Conservation (phyloP, 2,797 vertebrate species). For the Enteromius argenteus region DNA sequence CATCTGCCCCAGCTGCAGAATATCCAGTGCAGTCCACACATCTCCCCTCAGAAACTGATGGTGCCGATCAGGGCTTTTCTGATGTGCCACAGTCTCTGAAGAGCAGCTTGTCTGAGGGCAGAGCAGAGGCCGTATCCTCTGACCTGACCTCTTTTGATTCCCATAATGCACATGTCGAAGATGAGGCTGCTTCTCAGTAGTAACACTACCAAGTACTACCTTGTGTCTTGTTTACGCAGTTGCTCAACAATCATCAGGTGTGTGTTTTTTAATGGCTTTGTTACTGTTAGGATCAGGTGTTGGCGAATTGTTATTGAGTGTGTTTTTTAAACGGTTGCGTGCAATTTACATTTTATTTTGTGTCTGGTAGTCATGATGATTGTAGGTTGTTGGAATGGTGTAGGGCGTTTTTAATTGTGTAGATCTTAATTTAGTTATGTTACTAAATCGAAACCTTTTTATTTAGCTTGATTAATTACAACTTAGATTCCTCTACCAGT, state of each 20-base stretch:
- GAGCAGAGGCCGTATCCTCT: constrained; percentile 19
- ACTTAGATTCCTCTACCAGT: neutral
- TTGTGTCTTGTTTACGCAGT: constrained; percentile 37
- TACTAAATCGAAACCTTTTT: neutral
- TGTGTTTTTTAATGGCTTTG: constrained; percentile 15
- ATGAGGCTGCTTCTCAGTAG: constrained; percentile 39
- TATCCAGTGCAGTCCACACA: neutral
- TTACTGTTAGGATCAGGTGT: constrained; percentile 15
- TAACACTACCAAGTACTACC: neutral
- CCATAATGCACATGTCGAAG: constrained; percentile 31
- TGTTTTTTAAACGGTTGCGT: neutral
- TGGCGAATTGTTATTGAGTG: neutral
- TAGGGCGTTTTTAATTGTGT: constrained; percentile 7
- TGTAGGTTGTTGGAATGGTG: neutral
- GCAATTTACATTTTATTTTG: constrained; percentile 12
- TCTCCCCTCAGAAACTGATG: constrained; percentile 40
- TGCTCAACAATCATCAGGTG: constrained; percentile 21
- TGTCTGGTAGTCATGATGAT: neutral
- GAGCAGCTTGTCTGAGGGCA: constrained; percentile 10
- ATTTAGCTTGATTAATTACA: neutral
- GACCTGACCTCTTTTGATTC: constrained; percentile 33
- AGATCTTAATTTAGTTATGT: constrained; percentile 28
- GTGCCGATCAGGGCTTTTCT: constrained; percentile 3
- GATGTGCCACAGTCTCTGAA: constrained; percentile 13
- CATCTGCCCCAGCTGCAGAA: constrained; percentile 14